These are phyloP conservation scores for Eilema depressum DNA, from an alignment of 2,888 invertebrate species.

Conservation along the genomic window DNA sequence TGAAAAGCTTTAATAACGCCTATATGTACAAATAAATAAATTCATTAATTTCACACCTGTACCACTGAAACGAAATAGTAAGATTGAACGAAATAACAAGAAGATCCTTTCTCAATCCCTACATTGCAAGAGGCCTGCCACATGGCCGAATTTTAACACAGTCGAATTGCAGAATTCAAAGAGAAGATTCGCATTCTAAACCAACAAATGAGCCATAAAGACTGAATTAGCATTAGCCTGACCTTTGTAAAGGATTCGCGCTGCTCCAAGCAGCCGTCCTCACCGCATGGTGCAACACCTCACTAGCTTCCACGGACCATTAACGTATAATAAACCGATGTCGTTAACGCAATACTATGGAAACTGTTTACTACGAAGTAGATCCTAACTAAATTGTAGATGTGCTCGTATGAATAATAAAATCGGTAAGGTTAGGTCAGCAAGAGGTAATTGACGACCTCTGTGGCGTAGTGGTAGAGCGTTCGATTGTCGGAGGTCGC, in stretches of 20 bases:
- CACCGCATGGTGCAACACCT: neutral
- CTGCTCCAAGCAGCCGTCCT: neutral
- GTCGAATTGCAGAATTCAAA: neutral
- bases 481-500: too few species aligned
- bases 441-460: neutral
- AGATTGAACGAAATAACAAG: too few species aligned
- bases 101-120: too few species aligned
- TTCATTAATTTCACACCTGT: too few species aligned
- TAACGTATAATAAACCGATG: neutral
- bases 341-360: neutral
- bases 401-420: neutral
- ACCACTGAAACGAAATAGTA: too few species aligned
- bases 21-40: too few species aligned
- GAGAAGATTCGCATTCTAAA: neutral
- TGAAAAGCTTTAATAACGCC: too few species aligned
- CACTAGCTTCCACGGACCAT: neutral
- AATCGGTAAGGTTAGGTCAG: neutral
- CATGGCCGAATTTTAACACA: too few species aligned
- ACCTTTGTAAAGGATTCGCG: constrained; percentile 17
- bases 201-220: neutral
- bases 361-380: neutral
- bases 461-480: neutral
- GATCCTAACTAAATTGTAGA: neutral
- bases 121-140: too few species aligned
- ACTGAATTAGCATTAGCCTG: neutral